Evolutionary conservation across 2,797 vertebrate genomes (phyloP), one percentile per base, ranked within the genome.

Genomic region (Rachycentron canadum): DNA sequence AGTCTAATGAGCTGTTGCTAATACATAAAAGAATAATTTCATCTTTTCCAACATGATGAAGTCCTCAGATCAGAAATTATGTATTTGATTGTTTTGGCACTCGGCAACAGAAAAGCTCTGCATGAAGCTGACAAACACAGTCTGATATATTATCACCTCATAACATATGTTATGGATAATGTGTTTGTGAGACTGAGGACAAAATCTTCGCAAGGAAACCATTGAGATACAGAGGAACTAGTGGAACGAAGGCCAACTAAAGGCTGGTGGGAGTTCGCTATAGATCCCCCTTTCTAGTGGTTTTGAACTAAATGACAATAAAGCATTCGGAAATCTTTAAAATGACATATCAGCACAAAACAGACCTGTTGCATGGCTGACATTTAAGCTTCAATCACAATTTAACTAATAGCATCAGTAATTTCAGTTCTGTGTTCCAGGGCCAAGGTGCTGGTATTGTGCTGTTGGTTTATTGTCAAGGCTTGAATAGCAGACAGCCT

Each of bases 391-490:
- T 56, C 30, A 0, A 26, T 69, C 41, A 30, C 49, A 36, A 30
- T 38, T 65, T 56, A 63, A 28, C 49, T 59, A 17, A 47, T 32
- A 40, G 21, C 9, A 66, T 25, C 17, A 56, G 5, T 50, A 60
- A 59, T 23, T 60, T 6, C 58, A 43, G 49, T 59, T 21, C n/a
- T 21, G 16, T 38, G 28, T 25, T 50, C 34, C 23, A 49, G 10
- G 19, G 32, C 40, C 21, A 0, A 9, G 30, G 25, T 43, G 13
- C 17, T 28, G 47, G 25, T 38, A 53, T 40, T 52, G 23, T 59
- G 16, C 32, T 60, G 62, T 57, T 59, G 73, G 23, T 49, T 56
- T 21, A 50, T 4, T 63, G 50, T 34, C 61, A n/a, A 28, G n/a
- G 32, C 23, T 32, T 63, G 7, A 78, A 80, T 40, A 61, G 32